Conservation (phyloP, 2,888 invertebrate species). For the Carterocephalus palaemon region DNA sequence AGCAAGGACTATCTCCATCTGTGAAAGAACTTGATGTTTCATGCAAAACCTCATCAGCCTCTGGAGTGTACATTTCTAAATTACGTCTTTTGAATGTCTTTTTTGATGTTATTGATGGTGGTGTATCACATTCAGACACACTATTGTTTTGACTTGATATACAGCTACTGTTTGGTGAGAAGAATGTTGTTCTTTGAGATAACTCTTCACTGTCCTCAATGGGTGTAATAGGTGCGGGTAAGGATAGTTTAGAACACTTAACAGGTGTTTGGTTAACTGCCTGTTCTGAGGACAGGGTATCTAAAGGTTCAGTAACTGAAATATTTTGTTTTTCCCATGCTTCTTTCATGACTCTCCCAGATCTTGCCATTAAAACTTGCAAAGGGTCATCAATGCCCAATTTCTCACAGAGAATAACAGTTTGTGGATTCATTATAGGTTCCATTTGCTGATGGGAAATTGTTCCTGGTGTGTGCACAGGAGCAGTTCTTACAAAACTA, state of each 20-base stretch:
- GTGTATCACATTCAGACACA: slow-evolving; percentile 50
- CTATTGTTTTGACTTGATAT: slow-evolving; percentile 41
- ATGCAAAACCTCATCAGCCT: slow-evolving; percentile 46
- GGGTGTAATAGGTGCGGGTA: slow-evolving; percentile 65
- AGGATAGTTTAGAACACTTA: slow-evolving; percentile 52
- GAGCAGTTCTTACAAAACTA: slow-evolving; percentile 88
- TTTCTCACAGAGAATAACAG: slow-evolving; percentile 81
- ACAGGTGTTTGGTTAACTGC: slow-evolving; percentile 43
- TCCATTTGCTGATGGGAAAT: slow-evolving; percentile 61
- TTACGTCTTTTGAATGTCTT: slow-evolving; percentile 69
- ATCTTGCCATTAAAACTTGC: slow-evolving; percentile 77
- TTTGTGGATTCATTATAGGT: slow-evolving; percentile 84
- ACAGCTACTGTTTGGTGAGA: slow-evolving; percentile 39
- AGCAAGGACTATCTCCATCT: slow-evolving; percentile 45
- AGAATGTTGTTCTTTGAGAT: slow-evolving; percentile 32
- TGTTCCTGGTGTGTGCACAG: slow-evolving; percentile 73
- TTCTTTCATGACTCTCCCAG: slow-evolving; percentile 61
- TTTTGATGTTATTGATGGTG: slow-evolving; percentile 44
- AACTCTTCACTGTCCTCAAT: slow-evolving; percentile 41
- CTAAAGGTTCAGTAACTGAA: slow-evolving; percentile 21
- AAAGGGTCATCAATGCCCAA: slow-evolving; percentile 91
- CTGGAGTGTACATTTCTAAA: slow-evolving; percentile 61
- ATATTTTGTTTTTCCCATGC: slow-evolving; percentile 32
- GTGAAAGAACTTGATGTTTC: slow-evolving; percentile 42
- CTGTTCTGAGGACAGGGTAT: slow-evolving; percentile 18